These are phyloP conservation scores for Apantesis nais DNA, from an alignment of 2,888 invertebrate genomes.

Conservation along the genomic window DNA sequence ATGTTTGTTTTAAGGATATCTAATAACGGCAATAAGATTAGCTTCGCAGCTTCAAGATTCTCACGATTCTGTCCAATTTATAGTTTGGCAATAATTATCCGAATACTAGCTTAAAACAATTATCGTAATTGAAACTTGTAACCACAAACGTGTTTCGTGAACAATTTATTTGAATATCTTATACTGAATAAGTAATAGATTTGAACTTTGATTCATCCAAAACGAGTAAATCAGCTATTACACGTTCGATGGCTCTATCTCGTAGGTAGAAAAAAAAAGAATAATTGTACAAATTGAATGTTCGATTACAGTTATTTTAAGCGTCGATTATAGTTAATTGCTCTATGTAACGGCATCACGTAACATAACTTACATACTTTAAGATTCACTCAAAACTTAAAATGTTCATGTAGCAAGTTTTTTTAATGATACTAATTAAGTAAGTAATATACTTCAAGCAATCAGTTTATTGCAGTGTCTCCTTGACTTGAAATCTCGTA, in stretches of 20 bases:
- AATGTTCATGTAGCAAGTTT: conserved; percentile 18
- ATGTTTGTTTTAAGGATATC: background rate
- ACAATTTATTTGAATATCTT: conserved; percentile 18
- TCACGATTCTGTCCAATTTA: conserved; percentile 28
- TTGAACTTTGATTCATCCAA: conserved; percentile 21
- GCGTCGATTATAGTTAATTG: conserved; percentile 73
- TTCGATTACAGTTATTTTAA: conserved; percentile 78
- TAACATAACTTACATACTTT: conserved; percentile 23
- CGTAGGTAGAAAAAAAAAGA: conserved; percentile 55
- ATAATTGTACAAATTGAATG: conserved; percentile 73
- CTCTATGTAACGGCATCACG: conserved; percentile 60
- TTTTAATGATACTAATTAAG: background rate
- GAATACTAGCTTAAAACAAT: conserved; percentile 18
- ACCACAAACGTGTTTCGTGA: conserved; percentile 31
- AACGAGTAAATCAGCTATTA: conserved; percentile 40
- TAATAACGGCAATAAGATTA: background rate
- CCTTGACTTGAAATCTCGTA: background rate
- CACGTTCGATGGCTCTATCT: conserved; percentile 55
- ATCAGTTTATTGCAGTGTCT: background rate
- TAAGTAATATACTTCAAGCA: background rate
- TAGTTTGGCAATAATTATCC: conserved; percentile 23
- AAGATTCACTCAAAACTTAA: background rate
- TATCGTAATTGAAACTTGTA: conserved; percentile 23
- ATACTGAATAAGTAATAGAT: conserved; percentile 27
- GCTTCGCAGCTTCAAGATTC: conserved; percentile 14